Evolutionary conservation across 2,113 vertebrate genomes (phyloP).

Genomic region (Globicephala melas): DNA sequence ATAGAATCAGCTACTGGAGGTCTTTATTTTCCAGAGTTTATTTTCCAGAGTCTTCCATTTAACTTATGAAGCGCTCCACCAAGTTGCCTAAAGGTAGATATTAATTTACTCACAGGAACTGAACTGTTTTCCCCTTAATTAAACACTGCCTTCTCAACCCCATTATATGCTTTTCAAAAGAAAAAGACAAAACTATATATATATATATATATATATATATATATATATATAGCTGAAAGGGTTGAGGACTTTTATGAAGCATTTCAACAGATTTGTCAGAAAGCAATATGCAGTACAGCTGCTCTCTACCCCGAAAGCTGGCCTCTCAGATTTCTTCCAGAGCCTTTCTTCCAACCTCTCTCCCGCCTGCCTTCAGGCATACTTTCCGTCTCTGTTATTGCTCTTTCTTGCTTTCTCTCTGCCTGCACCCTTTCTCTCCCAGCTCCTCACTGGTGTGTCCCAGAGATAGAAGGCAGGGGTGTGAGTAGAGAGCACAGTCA

Average conservation of each 20-base stretch:
- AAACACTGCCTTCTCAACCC: slow-evolving; percentile 71
- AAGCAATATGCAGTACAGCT: slow-evolving; percentile 32
- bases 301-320: neutral
- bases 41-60: slow-evolving; percentile 12
- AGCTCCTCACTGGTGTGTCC: neutral
- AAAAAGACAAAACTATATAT: neutral
- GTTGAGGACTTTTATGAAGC: slow-evolving; percentile 16
- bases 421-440: slow-evolving; percentile 45
- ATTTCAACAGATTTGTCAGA: neutral
- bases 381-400: slow-evolving; percentile 76
- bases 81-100: slow-evolving; percentile 38
- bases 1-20: neutral
- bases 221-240: slow-evolving; percentile 31
- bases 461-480: neutral
- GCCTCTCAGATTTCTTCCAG: slow-evolving; percentile 70
- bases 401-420: slow-evolving; percentile 47
- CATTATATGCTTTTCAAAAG: slow-evolving; percentile 13
- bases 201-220: too few species aligned
- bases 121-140: slow-evolving; percentile 22
- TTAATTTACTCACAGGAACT: slow-evolving; percentile 37
- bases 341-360: slow-evolving; percentile 57
- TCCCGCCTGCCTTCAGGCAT: slow-evolving; percentile 65
- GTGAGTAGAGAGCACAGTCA: rapidly evolving
- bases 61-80: neutral
- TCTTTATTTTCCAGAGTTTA: slow-evolving; percentile 17